Percentiles rank a stretch among this genome's conserved stretches.
phyloP scores from a whole-genome alignment of 2,888 invertebrate genomes.

The Amiota mariae region DNA sequence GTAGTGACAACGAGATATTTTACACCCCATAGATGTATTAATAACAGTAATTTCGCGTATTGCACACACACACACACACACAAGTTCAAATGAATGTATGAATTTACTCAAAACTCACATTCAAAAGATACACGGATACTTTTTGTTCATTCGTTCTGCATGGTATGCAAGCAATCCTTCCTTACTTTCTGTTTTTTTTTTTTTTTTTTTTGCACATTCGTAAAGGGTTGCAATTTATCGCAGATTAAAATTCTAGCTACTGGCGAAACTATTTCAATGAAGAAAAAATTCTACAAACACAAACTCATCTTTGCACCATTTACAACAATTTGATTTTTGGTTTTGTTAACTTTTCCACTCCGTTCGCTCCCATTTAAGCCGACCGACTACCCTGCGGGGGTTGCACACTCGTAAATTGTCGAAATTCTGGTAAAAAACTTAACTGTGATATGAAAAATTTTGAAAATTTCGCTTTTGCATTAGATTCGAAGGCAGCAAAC shows the following conservation, averaged over 20 bases:
- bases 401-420: conserved; percentile 49
- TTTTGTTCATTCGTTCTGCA: not conserved
- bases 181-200: too few species aligned
- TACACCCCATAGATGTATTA: conserved; percentile 58
- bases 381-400: conserved; percentile 36
- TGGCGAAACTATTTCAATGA: conserved; percentile 34
- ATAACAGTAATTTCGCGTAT: conserved; percentile 57
- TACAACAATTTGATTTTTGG: conserved; percentile 49
- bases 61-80: not conserved
- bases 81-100: not conserved
- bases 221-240: conserved; percentile 65
- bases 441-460: conserved; percentile 2
- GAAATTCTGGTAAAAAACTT: conserved; percentile 43
- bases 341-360: not conserved
- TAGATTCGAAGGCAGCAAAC: not conserved
- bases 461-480: conserved; percentile 12
- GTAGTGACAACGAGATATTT: conserved; percentile 45
- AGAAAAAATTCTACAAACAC: too few species aligned
- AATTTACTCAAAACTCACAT: not conserved
- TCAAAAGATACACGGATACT: conserved; percentile 3
- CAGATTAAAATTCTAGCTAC: conserved; percentile 56
- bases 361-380: not conserved
- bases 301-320: too few species aligned
- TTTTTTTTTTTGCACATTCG: conserved; percentile 40
- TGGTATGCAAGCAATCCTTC: conserved; percentile 25